Evolutionary conservation across 2,888 invertebrate genomes (phyloP).

Genomic region (Lamellibrachia satsuma): DNA sequence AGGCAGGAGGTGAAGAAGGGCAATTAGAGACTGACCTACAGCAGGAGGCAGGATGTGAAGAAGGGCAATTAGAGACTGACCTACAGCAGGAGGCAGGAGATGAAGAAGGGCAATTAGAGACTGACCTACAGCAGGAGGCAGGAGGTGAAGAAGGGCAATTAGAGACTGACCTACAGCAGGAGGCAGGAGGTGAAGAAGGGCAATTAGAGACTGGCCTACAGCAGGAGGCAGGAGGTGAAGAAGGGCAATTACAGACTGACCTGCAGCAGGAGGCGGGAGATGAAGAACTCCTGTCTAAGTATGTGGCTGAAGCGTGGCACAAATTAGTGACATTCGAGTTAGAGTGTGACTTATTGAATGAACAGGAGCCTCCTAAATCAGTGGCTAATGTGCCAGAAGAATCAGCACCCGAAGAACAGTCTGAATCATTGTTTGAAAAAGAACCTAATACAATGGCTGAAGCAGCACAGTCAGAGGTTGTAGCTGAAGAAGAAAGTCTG

Average conservation of each 20-base stretch:
- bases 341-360: not conserved
- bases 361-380: not conserved
- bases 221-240: not conserved
- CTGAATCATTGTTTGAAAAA: too few relatives aligned
- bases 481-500: too few relatives aligned
- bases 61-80: not conserved
- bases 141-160: not conserved
- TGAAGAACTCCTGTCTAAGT: not conserved
- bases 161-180: not conserved
- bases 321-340: not conserved
- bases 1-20: not conserved
- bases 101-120: not conserved
- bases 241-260: not conserved
- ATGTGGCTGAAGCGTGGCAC: conserved; percentile 1
- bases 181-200: not conserved
- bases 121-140: not conserved
- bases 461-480: too few relatives aligned
- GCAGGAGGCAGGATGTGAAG: not conserved
- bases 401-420: too few relatives aligned
- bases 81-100: not conserved
- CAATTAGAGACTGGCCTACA: not conserved
- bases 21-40: not conserved
- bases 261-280: not conserved
- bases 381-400: not conserved
- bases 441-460: too few relatives aligned